Evolutionary conservation across 1,140 invertebrate genomes (phyloP), one percentile per base, ranked within the genome.

Genomic region (Aphelenchoides fujianensis): DNA sequence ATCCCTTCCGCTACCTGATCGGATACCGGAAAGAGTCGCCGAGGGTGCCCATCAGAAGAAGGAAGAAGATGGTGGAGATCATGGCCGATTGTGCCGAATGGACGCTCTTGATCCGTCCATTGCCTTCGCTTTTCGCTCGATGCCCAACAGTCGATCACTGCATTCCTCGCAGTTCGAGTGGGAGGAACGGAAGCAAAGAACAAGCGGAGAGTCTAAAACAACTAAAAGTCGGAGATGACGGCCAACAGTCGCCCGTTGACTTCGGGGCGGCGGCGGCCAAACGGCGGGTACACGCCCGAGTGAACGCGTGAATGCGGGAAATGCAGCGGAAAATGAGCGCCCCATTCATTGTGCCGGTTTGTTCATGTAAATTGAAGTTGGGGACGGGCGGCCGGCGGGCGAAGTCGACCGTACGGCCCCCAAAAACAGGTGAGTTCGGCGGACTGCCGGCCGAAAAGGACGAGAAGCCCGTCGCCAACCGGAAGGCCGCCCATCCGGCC

Each of bases 1-100:
- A 66, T n/a, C 36, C 23, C 37, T 66, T 53, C 23, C n/a, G 9
- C 36, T 37, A 66, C 63, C 63, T 66, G 63, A 66, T 66, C 36
- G 63, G 63, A 37, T 66, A 66, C 12, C 36, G 63, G 31, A 36
- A 66, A 66, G 12, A 32, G 23, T 7, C 55, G 19, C 23, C 41
- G 23, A 48, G 23, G 12, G 23, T 59, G 5, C 23, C 7, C 19
- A 59, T 30, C 55, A 59, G 5, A 5, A 5, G 23, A 59, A 59
- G 7, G 55, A 5, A 5, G 5, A 7, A 7, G 23, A 59, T 5
- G 34, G 23, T 30, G 55, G 41, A 16, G 41, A 48, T 48, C 41
- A 48, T 23, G 41, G 41, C 12, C 41, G 23, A n/a, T n/a, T n/a
- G n/a, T 48, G 41, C 41, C 41, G 12, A 48, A 12, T 48, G 41